phyloP scores from a whole-genome alignment of 30 jellyfish, hydroid and myxozoan species.

The Calvadosia cruxmelitensis region DNA sequence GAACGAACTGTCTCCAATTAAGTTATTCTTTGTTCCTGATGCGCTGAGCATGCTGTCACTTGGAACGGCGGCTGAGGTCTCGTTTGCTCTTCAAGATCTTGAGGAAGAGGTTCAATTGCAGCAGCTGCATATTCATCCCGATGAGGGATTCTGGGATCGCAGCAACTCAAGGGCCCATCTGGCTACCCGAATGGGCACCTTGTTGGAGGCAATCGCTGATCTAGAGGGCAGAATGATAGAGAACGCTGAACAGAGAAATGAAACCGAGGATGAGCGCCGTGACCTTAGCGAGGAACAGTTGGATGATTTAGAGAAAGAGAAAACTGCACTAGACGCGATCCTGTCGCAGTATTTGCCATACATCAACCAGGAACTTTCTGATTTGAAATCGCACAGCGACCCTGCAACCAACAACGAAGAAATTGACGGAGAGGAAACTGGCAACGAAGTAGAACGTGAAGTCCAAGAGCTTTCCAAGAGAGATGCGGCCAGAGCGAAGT shows the following conservation, averaged over 20 bases:
- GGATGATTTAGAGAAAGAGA: no score
- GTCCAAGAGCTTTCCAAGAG: not conserved
- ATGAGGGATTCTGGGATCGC: not conserved
- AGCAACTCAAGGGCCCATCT: not conserved
- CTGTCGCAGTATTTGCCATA: not conserved
- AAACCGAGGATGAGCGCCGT: not conserved
- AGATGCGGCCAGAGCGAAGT: not conserved
- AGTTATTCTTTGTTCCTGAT: constrained; percentile 12
- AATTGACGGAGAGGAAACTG: constrained; percentile 10
- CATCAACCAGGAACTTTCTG: not conserved
- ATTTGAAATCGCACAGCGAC: no score
- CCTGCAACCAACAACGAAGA: constrained; percentile 7
- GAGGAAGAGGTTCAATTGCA: constrained; percentile 9
- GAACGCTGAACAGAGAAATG: not conserved
- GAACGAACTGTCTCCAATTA: constrained; percentile 2
- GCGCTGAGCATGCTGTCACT: constrained; percentile 8
- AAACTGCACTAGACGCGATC: constrained; percentile 1
- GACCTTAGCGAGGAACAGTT: no score
- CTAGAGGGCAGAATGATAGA: constrained; percentile 3
- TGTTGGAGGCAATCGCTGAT: constrained; percentile 5
- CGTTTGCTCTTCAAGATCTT: constrained; percentile 3
- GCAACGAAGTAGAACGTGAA: constrained; percentile 10
- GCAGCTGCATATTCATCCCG: not conserved
- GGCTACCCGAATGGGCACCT: not conserved
- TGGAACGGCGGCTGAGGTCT: constrained; percentile 5